phyloP scores from a whole-genome alignment of 2,113 vertebrate genomes.

The Tamias sibiricus region DNA sequence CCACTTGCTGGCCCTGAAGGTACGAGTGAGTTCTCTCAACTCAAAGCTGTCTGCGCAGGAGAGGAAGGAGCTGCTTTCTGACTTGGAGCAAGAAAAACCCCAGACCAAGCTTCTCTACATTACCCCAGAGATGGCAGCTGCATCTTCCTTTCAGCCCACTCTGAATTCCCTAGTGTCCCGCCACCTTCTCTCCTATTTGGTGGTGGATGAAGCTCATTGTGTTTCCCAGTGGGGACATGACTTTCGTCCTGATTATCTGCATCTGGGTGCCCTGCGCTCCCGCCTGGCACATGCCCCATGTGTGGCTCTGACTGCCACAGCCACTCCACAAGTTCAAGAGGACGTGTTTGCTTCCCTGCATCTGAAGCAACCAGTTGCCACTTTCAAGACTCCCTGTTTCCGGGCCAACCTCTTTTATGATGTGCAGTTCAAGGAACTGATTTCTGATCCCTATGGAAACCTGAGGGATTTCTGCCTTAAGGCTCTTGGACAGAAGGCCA shows the following conservation, averaged over 20 bases:
- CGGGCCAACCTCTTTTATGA: conserved; percentile 96
- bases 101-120: conserved; percentile 95
- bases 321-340: conserved; percentile 93
- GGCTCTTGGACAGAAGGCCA: conserved; percentile 86
- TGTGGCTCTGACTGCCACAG: conserved; percentile 96
- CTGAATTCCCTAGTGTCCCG: conserved; percentile 91
- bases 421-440: conserved; percentile 94
- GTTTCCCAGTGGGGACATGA: conserved; percentile 99
- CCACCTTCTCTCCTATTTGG: conserved; percentile 92
- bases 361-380: conserved; percentile 88
- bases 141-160: conserved; percentile 93
- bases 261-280: conserved; percentile 91
- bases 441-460: conserved; percentile 90
- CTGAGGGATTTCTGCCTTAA: conserved; percentile 93
- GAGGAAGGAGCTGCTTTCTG: conserved; percentile 90
- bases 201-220: conserved; percentile 98
- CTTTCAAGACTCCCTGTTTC: conserved; percentile 94
- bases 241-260: conserved; percentile 97
- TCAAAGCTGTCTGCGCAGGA: conserved; percentile 93
- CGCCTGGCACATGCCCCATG: conserved; percentile 89
- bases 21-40: conserved; percentile 94
- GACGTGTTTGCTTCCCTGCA: conserved; percentile 90
- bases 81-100: conserved; percentile 91
- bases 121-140: conserved; percentile 97
- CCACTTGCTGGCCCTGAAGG: conserved; percentile 92